These are phyloP conservation scores for Drosophila subquinaria DNA, from an alignment of 2,888 invertebrate genomes.

Conservation along the genomic window DNA sequence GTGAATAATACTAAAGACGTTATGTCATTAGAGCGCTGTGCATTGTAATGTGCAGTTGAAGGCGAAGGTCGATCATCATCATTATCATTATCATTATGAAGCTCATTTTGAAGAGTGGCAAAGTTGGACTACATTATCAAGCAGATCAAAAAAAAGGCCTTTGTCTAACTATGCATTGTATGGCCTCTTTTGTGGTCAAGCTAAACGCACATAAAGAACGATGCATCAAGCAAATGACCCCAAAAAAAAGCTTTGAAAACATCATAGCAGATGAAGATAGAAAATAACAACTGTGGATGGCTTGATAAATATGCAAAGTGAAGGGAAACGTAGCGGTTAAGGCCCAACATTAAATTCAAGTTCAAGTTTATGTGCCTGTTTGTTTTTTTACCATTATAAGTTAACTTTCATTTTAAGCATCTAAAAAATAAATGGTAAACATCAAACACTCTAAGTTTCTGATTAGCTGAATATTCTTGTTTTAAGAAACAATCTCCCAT, in stretches of 20 bases:
- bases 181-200: constrained; percentile 44
- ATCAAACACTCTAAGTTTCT: neutral
- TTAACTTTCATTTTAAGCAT: constrained; percentile 39
- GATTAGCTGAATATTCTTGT: constrained; percentile 14
- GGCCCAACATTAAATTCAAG: constrained; percentile 63
- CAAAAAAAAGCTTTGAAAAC: constrained; percentile 41
- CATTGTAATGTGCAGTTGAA: constrained; percentile 74
- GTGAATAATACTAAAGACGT: constrained; percentile 45
- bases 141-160: constrained; percentile 20
- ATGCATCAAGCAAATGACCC: constrained; percentile 55
- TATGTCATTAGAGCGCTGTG: constrained; percentile 34
- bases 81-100: constrained; percentile 51
- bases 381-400: constrained; percentile 3
- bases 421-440: neutral
- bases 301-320: constrained; percentile 52
- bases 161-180: constrained; percentile 39
- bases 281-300: constrained; percentile 27
- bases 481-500: neutral
- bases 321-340: constrained; percentile 59
- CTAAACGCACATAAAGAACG: constrained; percentile 44
- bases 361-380: constrained; percentile 68
- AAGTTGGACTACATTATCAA: constrained; percentile 58
- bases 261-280: constrained; percentile 21
- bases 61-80: constrained; percentile 69
- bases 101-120: constrained; percentile 26